Conservation (phyloP, 2,888 invertebrate species). For the Pseudococcus longispinus region DNA sequence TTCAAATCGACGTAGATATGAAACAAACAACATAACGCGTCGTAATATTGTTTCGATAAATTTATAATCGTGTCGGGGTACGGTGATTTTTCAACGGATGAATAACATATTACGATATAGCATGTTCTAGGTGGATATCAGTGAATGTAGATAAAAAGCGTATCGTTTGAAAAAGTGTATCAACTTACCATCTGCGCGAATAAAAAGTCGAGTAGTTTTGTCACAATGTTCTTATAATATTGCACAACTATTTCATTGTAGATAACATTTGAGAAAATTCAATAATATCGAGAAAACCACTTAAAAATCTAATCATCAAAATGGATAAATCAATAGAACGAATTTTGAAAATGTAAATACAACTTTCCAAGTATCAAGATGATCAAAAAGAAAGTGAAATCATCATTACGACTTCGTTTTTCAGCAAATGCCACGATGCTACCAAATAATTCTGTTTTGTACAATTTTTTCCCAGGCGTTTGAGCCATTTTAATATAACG, state of each 20-base stretch:
- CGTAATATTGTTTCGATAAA: background rate
- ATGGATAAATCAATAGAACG: constrained; percentile 35
- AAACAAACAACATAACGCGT: background rate
- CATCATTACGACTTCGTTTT: background rate
- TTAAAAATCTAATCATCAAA: constrained; percentile 41
- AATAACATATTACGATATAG: background rate
- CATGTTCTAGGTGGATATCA: constrained; percentile 3
- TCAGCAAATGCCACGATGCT: background rate
- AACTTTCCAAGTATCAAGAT: background rate
- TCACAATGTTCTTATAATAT: background rate
- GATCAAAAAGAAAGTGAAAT: constrained; percentile 33
- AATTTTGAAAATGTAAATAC: constrained; percentile 39
- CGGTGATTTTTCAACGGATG: background rate
- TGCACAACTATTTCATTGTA: background rate
- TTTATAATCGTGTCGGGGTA: background rate
- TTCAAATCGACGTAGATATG: background rate
- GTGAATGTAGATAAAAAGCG: background rate
- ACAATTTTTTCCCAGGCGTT: background rate
- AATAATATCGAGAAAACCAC: background rate
- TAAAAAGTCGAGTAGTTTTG: background rate
- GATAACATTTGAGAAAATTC: background rate
- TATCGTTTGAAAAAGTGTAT: background rate
- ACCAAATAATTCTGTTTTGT: background rate
- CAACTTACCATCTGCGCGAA: background rate
- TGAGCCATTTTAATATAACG: background rate